Base-by-base conservation (phyloP, 2,888 invertebrate genomes). In the Nomada goodeniana region DNA sequence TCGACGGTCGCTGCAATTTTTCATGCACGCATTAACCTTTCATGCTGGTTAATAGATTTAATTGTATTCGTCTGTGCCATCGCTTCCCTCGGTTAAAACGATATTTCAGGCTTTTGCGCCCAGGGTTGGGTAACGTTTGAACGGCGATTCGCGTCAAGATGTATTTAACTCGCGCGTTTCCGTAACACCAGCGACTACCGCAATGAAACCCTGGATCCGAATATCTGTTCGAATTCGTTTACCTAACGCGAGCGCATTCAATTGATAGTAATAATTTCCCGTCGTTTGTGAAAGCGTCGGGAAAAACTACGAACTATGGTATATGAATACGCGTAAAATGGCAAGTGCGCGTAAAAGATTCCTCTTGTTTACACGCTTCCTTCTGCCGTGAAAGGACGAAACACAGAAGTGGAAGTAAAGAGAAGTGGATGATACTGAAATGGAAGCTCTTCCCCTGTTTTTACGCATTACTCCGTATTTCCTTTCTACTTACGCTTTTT, bases 341-440 rank as follows among this genome's bases (percentile, higher is more conserved):
- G 76, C 84, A 76, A 76, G 67, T 55, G 70, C 68, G 70, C 73
- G 73, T 61, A 60, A 47, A 82, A 84, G 78, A 82, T 80, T 86
- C 79, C 84, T 63, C 79, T 84, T 82, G 82, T 87, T 79, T 84
- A 76, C 76, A 76, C 76, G 77, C 69, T 80, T 83, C 70, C 78
- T 84, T 84, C 72, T 23, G 23, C 57, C 57, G 61, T 69, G 64
- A 83, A 72, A 86, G 72, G 73, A 84, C 69, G 69, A 65, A 67
- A 67, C 44, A 55, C 74, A 70, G 69, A 67, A 65, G 61, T 50
- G 72, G 60, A 70, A 74, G 86, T 67, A 83, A 80, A 88, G 76
- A 71, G 85, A 64, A 73, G 67, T 80, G 87, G 72, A 81, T 86
- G 82, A 88, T 73, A 65, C 82, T 78, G 76, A 80, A 88, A 87